phyloP scores from a whole-genome alignment of 2,113 vertebrate genomes.

The Mormyrus lacerda region DNA sequence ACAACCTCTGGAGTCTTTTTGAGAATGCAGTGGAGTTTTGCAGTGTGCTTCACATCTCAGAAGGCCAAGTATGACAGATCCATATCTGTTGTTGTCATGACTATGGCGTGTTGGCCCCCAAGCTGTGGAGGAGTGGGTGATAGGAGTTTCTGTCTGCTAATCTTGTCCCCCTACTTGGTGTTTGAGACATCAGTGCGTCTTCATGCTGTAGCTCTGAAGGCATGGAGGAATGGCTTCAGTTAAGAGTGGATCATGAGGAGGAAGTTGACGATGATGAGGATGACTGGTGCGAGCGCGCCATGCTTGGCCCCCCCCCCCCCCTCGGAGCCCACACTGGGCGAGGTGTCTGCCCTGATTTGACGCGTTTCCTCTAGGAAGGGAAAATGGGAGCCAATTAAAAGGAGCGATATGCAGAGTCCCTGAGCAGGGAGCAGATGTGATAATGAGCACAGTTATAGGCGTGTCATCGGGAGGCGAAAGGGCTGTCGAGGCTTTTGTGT shows the following conservation, averaged over 20 bases:
- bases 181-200: not conserved
- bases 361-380: not conserved
- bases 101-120: not conserved
- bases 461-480: not conserved
- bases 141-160: not conserved
- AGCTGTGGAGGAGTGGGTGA: not conserved
- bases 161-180: not conserved
- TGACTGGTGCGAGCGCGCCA: not conserved
- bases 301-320: not conserved
- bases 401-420: not conserved
- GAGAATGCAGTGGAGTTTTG: not conserved
- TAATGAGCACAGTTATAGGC: slow-evolving; percentile 1
- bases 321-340: not conserved
- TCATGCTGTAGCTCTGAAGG: not conserved
- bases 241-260: not conserved
- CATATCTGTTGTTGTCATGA: not conserved
- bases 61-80: not conserved
- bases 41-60: not conserved
- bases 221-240: not conserved
- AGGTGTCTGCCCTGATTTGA: not conserved
- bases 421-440: not conserved
- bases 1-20: not conserved
- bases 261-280: not conserved
- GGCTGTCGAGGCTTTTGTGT: not conserved
- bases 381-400: slow-evolving; percentile 23